phyloP scores from a whole-genome alignment of 2,113 vertebrate species.

The Ammospiza nelsoni region DNA sequence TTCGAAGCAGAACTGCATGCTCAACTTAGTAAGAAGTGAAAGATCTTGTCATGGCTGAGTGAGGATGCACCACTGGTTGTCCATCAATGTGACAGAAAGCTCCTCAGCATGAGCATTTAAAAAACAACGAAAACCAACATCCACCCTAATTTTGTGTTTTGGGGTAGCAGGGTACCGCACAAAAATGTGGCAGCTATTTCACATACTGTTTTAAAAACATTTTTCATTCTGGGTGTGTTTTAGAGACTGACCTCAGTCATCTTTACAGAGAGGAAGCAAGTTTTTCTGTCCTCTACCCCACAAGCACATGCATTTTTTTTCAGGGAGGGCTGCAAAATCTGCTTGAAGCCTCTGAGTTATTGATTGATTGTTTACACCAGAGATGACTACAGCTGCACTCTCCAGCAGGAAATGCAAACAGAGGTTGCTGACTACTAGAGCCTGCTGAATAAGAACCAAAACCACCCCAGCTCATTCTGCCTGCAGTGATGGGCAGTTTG shows the following conservation, averaged over 20 bases:
- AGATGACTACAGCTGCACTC: background rate
- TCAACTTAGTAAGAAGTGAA: constrained; percentile 89
- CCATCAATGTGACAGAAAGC: background rate
- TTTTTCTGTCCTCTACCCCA: background rate
- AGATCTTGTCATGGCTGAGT: background rate
- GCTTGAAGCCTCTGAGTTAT: background rate
- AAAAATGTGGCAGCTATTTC: constrained; percentile 65
- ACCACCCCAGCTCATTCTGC: background rate
- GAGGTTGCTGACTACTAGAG: background rate
- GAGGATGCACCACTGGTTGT: background rate
- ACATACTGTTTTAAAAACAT: background rate
- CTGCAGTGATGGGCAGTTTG: background rate
- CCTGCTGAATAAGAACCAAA: background rate
- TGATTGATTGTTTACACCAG: background rate
- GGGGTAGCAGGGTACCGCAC: constrained; percentile 49
- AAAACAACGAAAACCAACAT: background rate
- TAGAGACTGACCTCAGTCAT: background rate
- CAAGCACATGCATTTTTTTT: background rate
- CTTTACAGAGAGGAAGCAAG: background rate
- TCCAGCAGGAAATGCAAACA: background rate
- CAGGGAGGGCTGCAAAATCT: background rate
- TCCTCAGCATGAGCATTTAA: background rate
- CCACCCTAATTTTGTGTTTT: constrained; percentile 10
- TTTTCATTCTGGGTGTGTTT: background rate
- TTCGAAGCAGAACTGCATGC: constrained; percentile 93